Base-by-base conservation (phyloP, 2,888 invertebrate genomes). In the Morpho helenor region DNA sequence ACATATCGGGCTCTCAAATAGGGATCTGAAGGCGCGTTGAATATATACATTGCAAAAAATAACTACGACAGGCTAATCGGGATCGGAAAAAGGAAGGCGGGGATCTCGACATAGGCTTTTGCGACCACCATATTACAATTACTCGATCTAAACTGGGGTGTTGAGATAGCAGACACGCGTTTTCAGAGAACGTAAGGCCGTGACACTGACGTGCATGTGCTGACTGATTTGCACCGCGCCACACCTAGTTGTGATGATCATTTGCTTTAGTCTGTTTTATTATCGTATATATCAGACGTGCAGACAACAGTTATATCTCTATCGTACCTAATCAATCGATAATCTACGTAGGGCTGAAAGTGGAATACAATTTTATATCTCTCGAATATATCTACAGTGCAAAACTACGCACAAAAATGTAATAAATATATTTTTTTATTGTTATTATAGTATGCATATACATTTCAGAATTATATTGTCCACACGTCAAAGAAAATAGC, bases 231-330 rank as follows among this genome's bases (percentile, higher is more conserved):
- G 84, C 84, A 81, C 81, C 78, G 84, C 84, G 87, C 82, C 87
- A 86, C 86, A 82, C 81, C 76, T 77, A 85, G 84, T 87, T 88
- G 90, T 89, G 89, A 88, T 90, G 89, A 86, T 77, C 75, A 78
- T 82, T 85, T 82, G 81, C 81, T 82, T 71, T 58, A 62, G 72
- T 84, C 80, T 65, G 61, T 64, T 68, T 67, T 68, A 65, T 69
- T 64, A 69, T 69, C 68, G 61, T 68, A 52, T 31, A 31, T 63
- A 59, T 49, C 39, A 57, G 58, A 67, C 80, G 75, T 75, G 79
- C 70, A 79, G 85, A 86, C 86, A 87, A 87, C 82, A 83, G 56
- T 53, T 10, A 16, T 16, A 3, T 43, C 43, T 8, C 7, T 43
- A 43, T 43, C 8, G 7, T n/a, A 43, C n/a, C 43, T 43, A 43